Evolutionary conservation across 2,888 invertebrate genomes (phyloP).

Genomic region (Melinaea marsaeus): DNA sequence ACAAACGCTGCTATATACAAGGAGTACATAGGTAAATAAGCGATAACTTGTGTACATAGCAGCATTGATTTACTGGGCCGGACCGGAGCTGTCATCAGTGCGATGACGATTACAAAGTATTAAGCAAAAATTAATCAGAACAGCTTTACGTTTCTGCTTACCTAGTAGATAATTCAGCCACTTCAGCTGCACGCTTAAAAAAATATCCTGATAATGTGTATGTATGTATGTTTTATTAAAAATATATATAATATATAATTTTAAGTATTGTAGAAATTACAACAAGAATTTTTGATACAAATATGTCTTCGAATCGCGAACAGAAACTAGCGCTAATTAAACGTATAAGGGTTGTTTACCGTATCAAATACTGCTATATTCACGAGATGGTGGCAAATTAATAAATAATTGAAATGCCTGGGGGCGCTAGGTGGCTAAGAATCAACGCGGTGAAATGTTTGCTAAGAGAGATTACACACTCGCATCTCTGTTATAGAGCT

Average conservation of each 20-base stretch:
- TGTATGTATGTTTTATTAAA: neutral
- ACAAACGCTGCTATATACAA: slow-evolving; percentile 63
- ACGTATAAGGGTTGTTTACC: slow-evolving; percentile 31
- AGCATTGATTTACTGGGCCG: slow-evolving; percentile 72
- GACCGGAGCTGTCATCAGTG: slow-evolving; percentile 63
- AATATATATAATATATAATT: neutral
- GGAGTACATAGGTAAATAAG: slow-evolving; percentile 62
- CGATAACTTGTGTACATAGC: slow-evolving; percentile 68
- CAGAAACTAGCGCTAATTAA: slow-evolving; percentile 30
- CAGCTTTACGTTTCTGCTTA: neutral
- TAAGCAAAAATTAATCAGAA: slow-evolving; percentile 47
- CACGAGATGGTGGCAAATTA: slow-evolving; percentile 43
- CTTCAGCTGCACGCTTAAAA: neutral
- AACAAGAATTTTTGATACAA: neutral
- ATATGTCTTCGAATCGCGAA: neutral
- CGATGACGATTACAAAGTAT: slow-evolving; percentile 58
- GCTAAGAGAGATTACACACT: slow-evolving; percentile 29
- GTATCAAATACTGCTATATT: slow-evolving; percentile 39
- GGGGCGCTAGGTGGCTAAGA: slow-evolving; percentile 56
- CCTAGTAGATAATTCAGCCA: slow-evolving; percentile 7
- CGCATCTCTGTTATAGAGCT: neutral
- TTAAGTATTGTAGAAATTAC: neutral
- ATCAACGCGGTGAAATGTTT: slow-evolving; percentile 38
- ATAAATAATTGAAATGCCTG: slow-evolving; percentile 66
- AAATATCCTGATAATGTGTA: neutral